Conservation (phyloP, 2,113 vertebrate genomes). For the Chaetura pelagica region DNA sequence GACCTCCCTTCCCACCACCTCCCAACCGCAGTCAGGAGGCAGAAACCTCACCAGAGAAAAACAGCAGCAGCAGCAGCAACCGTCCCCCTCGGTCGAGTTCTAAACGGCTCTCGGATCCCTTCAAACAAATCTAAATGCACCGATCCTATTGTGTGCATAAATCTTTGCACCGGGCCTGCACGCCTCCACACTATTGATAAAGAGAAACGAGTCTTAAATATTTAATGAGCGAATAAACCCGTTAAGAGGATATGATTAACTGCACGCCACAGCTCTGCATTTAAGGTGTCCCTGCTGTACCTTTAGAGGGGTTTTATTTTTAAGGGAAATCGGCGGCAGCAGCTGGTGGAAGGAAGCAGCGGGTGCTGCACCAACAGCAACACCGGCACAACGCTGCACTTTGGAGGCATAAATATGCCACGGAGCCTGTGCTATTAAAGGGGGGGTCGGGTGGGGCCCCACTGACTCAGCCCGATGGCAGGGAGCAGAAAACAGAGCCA, state of each 20-base stretch:
- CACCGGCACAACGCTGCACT: not conserved
- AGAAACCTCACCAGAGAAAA: not conserved
- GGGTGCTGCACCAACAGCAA: not conserved
- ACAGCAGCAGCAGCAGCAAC: not conserved
- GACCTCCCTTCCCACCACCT: not conserved
- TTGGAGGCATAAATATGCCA: not conserved
- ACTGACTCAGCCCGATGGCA: not conserved
- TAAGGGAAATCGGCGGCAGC: conserved; percentile 20
- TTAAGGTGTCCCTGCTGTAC: conserved; percentile 52
- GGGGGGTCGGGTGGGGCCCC: not conserved
- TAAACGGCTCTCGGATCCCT: conserved; percentile 38
- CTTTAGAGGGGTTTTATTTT: conserved; percentile 60
- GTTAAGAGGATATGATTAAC: conserved; percentile 78
- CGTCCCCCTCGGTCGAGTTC: conserved; percentile 14
- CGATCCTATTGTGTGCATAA: conserved; percentile 64
- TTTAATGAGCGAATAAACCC: conserved; percentile 78
- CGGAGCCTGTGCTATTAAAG: not conserved
- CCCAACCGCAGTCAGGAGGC: not conserved
- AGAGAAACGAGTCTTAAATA: conserved; percentile 75
- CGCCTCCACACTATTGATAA: conserved; percentile 75
- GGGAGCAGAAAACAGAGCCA: not conserved
- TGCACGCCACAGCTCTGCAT: conserved; percentile 46
- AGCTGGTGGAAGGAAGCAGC: conserved; percentile 34
- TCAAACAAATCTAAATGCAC: conserved; percentile 55
- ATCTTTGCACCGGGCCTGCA: conserved; percentile 66